phyloP scores from a whole-genome alignment of 2,797 vertebrate genomes.

The Hydrophis major region DNA sequence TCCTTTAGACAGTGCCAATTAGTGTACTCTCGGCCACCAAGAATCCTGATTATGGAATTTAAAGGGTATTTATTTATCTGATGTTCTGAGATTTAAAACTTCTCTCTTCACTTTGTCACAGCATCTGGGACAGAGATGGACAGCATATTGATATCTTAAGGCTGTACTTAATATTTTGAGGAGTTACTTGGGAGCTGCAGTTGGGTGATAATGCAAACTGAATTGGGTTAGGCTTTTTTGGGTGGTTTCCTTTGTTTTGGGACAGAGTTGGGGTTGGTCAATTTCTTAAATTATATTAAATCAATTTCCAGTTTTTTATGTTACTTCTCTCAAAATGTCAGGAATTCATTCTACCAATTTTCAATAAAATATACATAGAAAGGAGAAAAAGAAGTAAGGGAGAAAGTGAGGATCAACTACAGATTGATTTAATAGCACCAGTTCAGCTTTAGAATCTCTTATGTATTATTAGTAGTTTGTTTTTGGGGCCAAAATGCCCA shows the following conservation, averaged over 20 bases:
- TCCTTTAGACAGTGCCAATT: slow-evolving; percentile 2
- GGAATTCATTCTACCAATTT: neutral
- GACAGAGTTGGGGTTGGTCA: neutral
- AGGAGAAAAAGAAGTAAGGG: neutral
- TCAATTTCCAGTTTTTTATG: neutral
- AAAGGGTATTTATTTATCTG: neutral
- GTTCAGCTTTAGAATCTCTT: neutral
- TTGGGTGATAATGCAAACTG: neutral
- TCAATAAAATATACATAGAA: neutral
- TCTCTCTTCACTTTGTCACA: neutral
- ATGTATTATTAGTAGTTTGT: neutral
- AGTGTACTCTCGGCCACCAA: neutral
- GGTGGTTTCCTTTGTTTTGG: neutral
- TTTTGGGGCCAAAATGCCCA: neutral
- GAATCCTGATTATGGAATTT: neutral
- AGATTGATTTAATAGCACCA: neutral
- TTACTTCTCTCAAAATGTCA: neutral
- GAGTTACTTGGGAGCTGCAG: neutral
- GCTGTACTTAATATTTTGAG: neutral
- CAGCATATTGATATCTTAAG: neutral
- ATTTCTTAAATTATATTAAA: neutral
- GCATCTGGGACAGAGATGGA: neutral
- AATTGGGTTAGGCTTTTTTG: neutral
- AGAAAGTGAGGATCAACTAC: neutral
- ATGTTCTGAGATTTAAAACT: neutral